Conservation (phyloP, 2,797 vertebrate species). For the Alcedo quadribrachys region DNA sequence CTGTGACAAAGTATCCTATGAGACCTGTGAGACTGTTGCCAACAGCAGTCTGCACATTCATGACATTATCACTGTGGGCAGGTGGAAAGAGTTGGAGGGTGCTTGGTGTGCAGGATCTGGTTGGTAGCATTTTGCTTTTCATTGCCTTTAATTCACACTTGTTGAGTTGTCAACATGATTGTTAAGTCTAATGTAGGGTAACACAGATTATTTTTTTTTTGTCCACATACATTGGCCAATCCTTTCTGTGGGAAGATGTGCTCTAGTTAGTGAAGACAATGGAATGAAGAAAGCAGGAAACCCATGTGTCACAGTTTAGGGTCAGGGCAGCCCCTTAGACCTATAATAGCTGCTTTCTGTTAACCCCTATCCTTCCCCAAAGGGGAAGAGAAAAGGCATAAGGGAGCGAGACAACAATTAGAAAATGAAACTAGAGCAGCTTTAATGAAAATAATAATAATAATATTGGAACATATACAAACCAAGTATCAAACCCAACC, state of each 20-base stretch:
- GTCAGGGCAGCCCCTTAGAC: no score
- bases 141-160: background rate
- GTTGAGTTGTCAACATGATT: background rate
- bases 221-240: background rate
- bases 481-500: no score
- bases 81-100: background rate
- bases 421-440: no score
- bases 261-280: background rate
- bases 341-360: no score
- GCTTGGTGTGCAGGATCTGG: background rate
- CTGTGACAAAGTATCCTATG: background rate
- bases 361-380: no score
- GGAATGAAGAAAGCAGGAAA: background rate
- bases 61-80: rapidly evolving
- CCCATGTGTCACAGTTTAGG: background rate
- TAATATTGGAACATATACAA: no score
- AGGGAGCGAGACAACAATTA: no score
- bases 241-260: background rate
- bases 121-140: background rate
- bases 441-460: no score
- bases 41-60: background rate
- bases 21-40: background rate
- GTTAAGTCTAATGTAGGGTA: background rate
- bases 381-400: no score
- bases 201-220: background rate